phyloP scores from a whole-genome alignment of 2,888 invertebrate genomes.

The Papilio demoleus region DNA sequence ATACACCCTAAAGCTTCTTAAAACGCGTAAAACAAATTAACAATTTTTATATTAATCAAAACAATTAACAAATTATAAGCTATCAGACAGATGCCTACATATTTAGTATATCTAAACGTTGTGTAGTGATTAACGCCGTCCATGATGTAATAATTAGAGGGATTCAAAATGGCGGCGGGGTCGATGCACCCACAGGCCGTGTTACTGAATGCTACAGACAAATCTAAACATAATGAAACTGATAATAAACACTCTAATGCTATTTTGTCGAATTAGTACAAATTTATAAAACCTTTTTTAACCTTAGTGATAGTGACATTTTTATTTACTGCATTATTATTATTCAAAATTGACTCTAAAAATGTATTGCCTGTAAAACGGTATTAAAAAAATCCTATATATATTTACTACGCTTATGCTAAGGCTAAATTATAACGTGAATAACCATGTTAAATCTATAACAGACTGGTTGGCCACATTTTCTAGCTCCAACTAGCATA shows the following conservation, averaged over 20 bases:
- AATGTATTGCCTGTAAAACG: no score
- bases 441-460: no score
- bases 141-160: slow-evolving; percentile 67
- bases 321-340: no score
- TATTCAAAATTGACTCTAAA: no score
- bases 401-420: no score
- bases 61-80: neutral
- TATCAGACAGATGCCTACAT: neutral
- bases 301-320: no score
- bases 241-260: slow-evolving; percentile 29
- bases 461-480: no score
- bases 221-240: slow-evolving; percentile 29
- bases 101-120: slow-evolving; percentile 21
- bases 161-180: slow-evolving; percentile 65
- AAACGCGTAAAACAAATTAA: neutral
- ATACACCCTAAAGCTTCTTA: neutral
- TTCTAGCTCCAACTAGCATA: no score
- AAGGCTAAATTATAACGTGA: no score
- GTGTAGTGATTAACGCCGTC: slow-evolving; percentile 38
- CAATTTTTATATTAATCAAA: neutral
- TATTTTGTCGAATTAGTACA: neutral
- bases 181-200: slow-evolving; percentile 47
- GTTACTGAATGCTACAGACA: slow-evolving; percentile 37
- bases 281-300: neutral
- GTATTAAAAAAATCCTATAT: no score